Evolutionary conservation across 2,113 vertebrate species (phyloP).

Genomic region (Sturnira hondurensis): DNA sequence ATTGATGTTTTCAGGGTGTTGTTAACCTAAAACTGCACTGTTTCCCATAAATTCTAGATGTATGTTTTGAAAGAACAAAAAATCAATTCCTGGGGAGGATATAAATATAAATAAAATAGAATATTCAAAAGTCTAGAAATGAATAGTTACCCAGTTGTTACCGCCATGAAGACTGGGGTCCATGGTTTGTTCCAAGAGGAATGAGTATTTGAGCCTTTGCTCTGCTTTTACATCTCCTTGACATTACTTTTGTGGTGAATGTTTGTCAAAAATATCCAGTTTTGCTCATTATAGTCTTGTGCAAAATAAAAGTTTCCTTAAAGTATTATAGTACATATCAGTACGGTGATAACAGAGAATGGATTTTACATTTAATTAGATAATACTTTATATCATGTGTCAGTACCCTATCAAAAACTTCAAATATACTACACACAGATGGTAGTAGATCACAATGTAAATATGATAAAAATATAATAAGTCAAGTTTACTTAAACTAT

Average conservation of each 20-base stretch:
- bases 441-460: background rate
- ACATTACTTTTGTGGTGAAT: background rate
- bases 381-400: background rate
- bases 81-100: background rate
- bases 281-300: background rate
- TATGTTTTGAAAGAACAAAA: background rate
- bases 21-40: background rate
- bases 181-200: background rate
- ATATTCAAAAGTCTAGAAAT: background rate
- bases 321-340: background rate
- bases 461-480: background rate
- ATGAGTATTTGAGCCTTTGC: background rate
- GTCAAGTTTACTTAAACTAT: background rate
- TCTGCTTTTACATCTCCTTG: background rate
- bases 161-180: background rate
- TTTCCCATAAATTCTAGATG: background rate
- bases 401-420: background rate
- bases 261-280: background rate
- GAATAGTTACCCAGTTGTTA: background rate
- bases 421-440: background rate
- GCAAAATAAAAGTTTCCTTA: background rate
- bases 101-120: background rate
- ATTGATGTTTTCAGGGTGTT: background rate
- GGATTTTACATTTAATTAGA: background rate
- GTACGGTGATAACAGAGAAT: background rate